phyloP scores from a whole-genome alignment of 2,888 invertebrate genomes.

The Petrolisthes manimaculis region DNA sequence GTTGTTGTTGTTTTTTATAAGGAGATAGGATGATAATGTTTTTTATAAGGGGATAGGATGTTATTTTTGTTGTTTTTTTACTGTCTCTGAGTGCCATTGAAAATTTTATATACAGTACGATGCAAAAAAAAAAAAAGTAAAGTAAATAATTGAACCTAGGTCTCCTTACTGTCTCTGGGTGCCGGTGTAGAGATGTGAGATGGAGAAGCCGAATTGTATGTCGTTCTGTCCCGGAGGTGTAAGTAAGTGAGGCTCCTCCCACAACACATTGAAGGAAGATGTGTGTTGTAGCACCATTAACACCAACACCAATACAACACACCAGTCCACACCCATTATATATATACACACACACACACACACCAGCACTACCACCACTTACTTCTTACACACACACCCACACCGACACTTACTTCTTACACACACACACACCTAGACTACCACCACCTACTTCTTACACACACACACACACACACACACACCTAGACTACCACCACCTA shows the following conservation, averaged over 20 bases:
- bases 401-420: no score
- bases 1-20: no score
- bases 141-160: neutral
- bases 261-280: neutral
- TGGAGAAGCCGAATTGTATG: slow-evolving; percentile 33
- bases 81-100: neutral
- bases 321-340: neutral
- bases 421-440: no score
- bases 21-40: no score
- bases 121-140: neutral
- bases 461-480: no score
- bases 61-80: neutral
- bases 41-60: neutral
- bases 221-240: slow-evolving; percentile 8
- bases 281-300: neutral
- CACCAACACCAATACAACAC: neutral
- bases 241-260: neutral
- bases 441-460: no score
- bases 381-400: no score
- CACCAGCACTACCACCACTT: no score
- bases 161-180: slow-evolving; percentile 21
- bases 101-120: neutral
- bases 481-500: no score
- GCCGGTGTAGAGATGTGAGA: slow-evolving; percentile 17
- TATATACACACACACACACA: no score